Percentiles rank a stretch among this genome's conserved stretches.
Evolutionary conservation across 2,888 invertebrate genomes (phyloP).

Genomic region (Patella pellucida): DNA sequence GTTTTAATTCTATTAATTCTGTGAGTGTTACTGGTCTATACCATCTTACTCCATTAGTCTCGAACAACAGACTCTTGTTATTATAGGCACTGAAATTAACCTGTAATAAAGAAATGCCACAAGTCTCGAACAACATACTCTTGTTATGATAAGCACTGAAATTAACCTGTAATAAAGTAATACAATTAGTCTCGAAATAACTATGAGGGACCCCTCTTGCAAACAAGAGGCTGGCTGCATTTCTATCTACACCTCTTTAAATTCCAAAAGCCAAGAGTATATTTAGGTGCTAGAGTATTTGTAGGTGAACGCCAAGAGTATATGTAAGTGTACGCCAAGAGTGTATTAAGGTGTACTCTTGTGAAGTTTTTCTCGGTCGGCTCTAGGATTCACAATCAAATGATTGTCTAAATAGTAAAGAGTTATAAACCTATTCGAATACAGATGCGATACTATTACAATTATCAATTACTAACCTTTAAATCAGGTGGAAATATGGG

Average conservation of each 20-base stretch:
- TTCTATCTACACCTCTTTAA: no score
- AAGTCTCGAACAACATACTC: conserved; percentile 73
- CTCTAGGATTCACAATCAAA: no score
- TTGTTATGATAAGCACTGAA: conserved; percentile 75
- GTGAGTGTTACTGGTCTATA: conserved; percentile 80
- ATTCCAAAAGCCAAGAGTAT: no score
- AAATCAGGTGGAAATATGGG: conserved; percentile 83
- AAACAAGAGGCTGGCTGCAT: no score
- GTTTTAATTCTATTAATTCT: conserved; percentile 80
- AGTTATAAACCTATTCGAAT: no score
- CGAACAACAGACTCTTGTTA: conserved; percentile 71
- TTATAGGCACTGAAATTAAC: conserved; percentile 73
- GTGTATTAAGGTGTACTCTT: no score
- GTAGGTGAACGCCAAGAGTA: no score
- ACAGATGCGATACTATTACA: no score
- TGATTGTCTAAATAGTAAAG: not conserved
- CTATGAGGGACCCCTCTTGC: no score
- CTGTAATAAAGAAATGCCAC: not conserved
- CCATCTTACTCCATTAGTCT: conserved; percentile 81
- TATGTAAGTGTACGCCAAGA: no score
- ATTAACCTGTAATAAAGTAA: not conserved
- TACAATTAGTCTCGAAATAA: not conserved
- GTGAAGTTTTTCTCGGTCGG: no score
- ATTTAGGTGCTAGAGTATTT: no score
- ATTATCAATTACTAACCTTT: conserved; percentile 47